phyloP scores from a whole-genome alignment of 2,113 vertebrate species.

The Vireo altiloquus region DNA sequence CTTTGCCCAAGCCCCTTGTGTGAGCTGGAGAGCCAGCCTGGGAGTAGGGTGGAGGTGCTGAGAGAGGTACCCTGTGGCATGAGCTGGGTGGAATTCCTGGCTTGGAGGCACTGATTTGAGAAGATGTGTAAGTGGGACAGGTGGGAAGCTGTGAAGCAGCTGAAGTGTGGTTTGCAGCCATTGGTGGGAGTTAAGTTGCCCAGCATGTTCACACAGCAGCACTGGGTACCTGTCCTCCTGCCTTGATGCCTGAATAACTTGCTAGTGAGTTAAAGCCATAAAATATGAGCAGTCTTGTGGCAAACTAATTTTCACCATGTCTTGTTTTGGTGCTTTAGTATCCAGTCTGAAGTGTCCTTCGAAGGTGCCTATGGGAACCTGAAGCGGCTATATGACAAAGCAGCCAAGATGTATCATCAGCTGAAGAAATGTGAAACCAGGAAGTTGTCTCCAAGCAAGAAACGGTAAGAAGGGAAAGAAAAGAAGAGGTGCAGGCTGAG shows the following conservation, averaged over 20 bases:
- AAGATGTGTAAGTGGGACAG: not conserved
- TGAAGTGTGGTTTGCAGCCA: not conserved
- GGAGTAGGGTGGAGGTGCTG: not conserved
- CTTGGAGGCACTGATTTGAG: not conserved
- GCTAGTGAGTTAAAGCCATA: not conserved
- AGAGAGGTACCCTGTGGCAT: not conserved
- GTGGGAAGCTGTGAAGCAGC: not conserved
- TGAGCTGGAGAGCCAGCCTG: not conserved
- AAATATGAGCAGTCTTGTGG: not conserved
- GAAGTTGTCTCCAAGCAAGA: slow-evolving; percentile 88
- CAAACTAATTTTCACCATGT: not conserved
- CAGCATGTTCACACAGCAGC: not conserved
- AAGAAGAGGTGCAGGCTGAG: not conserved
- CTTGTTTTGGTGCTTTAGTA: slow-evolving; percentile 66
- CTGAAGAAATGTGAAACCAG: slow-evolving; percentile 91
- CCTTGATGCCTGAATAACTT: not conserved
- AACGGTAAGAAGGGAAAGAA: slow-evolving; percentile 75
- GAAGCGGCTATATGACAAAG: slow-evolving; percentile 94
- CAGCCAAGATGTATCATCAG: slow-evolving; percentile 95
- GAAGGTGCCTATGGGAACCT: slow-evolving; percentile 95
- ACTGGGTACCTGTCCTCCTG: accelerated
- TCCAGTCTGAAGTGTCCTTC: slow-evolving; percentile 95
- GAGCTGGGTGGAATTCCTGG: not conserved
- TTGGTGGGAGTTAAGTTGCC: not conserved
- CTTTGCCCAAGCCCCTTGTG: not conserved